phyloP scores from a whole-genome alignment of 2,113 vertebrate genomes.

The Tachysurus vachellii region DNA sequence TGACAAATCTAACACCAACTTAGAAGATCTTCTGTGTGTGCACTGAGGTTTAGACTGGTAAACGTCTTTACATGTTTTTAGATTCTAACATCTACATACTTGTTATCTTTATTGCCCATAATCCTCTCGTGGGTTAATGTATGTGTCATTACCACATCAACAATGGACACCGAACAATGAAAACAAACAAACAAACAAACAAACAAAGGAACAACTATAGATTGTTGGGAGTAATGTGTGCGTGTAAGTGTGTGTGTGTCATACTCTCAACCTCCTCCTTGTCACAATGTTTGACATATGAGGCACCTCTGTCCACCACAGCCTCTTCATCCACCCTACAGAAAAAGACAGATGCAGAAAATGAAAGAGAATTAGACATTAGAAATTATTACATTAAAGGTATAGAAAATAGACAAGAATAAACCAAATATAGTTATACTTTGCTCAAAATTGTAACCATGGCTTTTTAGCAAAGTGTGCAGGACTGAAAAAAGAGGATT shows the following conservation, averaged over 20 bases:
- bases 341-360: conserved; percentile 58
- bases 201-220: conserved; percentile 10
- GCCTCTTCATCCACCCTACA: conserved; percentile 96
- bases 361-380: not conserved
- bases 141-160: not conserved
- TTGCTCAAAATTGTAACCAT: not conserved
- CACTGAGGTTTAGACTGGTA: conserved; percentile 34
- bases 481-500: not conserved
- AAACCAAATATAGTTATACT: not conserved
- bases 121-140: conserved; percentile 25
- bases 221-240: not conserved
- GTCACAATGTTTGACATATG: conserved; percentile 94
- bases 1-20: not conserved
- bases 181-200: not conserved
- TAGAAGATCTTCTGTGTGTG: conserved; percentile 9
- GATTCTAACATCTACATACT: conserved; percentile 25
- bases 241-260: conserved; percentile 45
- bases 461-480: not conserved
- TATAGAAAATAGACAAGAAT: not conserved
- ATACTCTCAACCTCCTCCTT: conserved; percentile 94
- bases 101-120: conserved; percentile 26
- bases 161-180: not conserved
- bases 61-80: conserved; percentile 37
- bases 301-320: conserved; percentile 92
- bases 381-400: too few species aligned